Base-by-base conservation (phyloP, 2,113 vertebrate species). In the Menura novaehollandiae region DNA sequence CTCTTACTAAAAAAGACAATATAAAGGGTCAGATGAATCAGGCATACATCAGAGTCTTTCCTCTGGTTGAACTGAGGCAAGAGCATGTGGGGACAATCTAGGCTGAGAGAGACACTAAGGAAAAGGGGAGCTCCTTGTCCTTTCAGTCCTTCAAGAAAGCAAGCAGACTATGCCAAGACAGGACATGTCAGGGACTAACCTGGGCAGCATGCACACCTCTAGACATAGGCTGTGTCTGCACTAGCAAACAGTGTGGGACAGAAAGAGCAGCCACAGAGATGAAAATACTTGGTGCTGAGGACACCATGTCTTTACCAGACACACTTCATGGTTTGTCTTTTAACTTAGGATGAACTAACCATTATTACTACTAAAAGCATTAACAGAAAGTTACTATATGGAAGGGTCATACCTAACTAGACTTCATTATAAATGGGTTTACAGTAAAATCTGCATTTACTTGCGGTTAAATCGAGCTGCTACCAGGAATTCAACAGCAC, bases 201-300 rank as follows among this genome's bases (percentile, higher is more conserved):
- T 19, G 15, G 21, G n/a, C 4, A 15, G 43, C 33, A 41, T 0
- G 5, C 2, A 10, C 6, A 35, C 21, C 43, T 85, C 62, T 30
- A 41, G 62, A 46, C 30, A 46, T 1, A 41, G 68, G 26, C 43
- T 67, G 33, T 11, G 26, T 26, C 64, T 79, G 63, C 46, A 16
- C 62, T 8, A 68, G 44, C n/a, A 32, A 68, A 47, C 28, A 18
- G 16, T 1, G 3, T 20, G 41, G n/a, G 52, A 35, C 60, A 39
- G 4, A 5, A 46, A 26, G 5, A 87, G 37, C 28, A 87, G 37
- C 20, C 51, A 39, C 0, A 35, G 0, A 39, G 32, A 67, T 35
- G 6, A 64, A 81, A 78, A 75, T 32, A 60, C 21, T 28, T 27
- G 46, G 15, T 87, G 55, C 35, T 52, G 59, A 88, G 66, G 69